Conservation (phyloP, 2,797 vertebrate genomes). For the Brachymystax lenok region DNA sequence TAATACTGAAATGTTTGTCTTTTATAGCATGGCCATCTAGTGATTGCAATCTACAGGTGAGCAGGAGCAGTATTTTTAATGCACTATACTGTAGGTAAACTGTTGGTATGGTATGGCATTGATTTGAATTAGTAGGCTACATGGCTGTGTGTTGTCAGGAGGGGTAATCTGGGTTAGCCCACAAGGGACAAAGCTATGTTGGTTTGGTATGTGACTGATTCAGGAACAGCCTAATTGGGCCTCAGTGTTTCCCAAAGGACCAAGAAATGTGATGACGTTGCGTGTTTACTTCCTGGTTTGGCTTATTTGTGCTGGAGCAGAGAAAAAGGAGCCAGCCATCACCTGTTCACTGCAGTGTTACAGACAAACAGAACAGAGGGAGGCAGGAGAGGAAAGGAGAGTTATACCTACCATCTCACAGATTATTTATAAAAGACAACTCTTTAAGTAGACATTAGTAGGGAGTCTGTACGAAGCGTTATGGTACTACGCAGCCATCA, state of each 20-base stretch:
- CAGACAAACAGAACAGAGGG: neutral
- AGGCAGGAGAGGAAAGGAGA: too few relatives aligned
- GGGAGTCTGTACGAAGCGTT: neutral
- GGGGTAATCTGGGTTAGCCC: neutral
- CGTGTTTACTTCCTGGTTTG: neutral
- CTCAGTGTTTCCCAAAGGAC: neutral
- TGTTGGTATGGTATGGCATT: neutral
- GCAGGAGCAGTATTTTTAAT: neutral
- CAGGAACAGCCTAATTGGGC: neutral
- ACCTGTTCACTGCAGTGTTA: neutral
- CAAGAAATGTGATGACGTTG: neutral
- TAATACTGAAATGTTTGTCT: neutral
- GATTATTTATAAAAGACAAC: neutral
- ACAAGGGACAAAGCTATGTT: neutral
- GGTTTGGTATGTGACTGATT: neutral
- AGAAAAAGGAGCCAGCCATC: neutral
- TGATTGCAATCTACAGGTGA: neutral
- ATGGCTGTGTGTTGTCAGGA: neutral
- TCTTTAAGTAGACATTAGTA: neutral
- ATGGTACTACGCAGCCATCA: neutral
- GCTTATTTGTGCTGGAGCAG: constrained; percentile 9
- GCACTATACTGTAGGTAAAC: neutral
- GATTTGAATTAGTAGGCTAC: neutral
- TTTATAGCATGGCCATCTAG: neutral
- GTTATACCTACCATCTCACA: neutral